Evolutionary conservation across 2,113 vertebrate species (phyloP), one percentile per base, ranked within the genome.

Genomic region (Solenodon paradoxus): DNA sequence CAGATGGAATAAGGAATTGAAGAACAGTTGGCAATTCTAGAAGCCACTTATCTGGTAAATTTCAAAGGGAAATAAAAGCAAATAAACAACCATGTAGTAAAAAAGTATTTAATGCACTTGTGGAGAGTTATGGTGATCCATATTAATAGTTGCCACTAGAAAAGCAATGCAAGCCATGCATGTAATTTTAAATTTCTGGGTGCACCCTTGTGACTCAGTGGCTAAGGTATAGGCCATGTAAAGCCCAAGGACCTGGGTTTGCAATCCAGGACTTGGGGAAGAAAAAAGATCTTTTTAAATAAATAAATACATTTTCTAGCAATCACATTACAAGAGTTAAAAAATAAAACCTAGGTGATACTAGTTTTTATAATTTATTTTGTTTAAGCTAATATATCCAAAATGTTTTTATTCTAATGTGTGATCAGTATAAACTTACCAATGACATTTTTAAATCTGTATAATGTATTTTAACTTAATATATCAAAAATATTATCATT

Each of bases 1-100:
- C 90, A 96, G 80, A 87, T 64, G 47, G 69, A 82, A 81, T 3
- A 53, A 84, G 51, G 68, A 97, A 95, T 82, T 92, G 42, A 92
- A 63, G 69, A 95, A 64, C 15, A 63, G 11, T 72, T 96, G 90
- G 68, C 59, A 72, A 45, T 84, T 84, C 66, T 74, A 81, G 85
- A 94, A 92, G 63, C 66, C 84, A 88, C 32, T 91, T 74, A 49
- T 66, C 90, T 63, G 77, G 80, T 74, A 80, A 84, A 86, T 77
- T 89, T 63, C 64, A 85, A 94, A 95, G 74, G 38, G 74, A 92
- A 64, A 26, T 55, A 20, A 51, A 87, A 61, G 68, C 28, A 55
- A 93, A 66, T 75, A 79, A 72, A 63, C 32, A 55, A 35, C 13
- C 11, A 78, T 69, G 82, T 6, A 72, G 63, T 53, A 88, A 95